phyloP scores from a whole-genome alignment of 2,888 invertebrate species.

The Mechanitis messenoides region DNA sequence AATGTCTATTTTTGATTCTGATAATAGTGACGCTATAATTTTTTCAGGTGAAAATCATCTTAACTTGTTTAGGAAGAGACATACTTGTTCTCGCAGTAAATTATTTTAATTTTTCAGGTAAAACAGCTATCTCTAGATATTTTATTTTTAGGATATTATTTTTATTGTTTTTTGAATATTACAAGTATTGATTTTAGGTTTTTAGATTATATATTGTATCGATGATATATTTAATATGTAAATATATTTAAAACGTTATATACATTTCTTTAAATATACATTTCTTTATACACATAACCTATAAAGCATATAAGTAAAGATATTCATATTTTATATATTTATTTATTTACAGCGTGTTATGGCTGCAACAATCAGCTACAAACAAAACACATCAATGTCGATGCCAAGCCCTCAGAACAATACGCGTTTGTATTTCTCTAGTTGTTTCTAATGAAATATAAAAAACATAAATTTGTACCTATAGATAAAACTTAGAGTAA shows the following conservation, averaged over 20 bases:
- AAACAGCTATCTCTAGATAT: not conserved
- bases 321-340: constrained; percentile 6
- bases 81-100: not conserved
- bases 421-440: constrained; percentile 80
- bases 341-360: constrained; percentile 62
- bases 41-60: not conserved
- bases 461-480: not conserved
- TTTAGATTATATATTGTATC: not conserved
- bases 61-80: not conserved
- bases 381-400: constrained; percentile 85
- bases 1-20: constrained; percentile 1
- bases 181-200: not conserved
- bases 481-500: constrained; percentile 12
- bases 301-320: not conserved
- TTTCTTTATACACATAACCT: not conserved
- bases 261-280: not conserved
- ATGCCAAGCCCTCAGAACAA: constrained; percentile 82
- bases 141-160: not conserved
- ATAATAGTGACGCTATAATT: constrained; percentile 10
- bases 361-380: constrained; percentile 90
- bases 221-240: not conserved
- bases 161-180: not conserved
- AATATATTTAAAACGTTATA: not conserved
- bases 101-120: constrained; percentile 1
- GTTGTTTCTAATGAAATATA: constrained; percentile 34